Evolutionary conservation across 1,140 invertebrate genomes (phyloP), one percentile per base, ranked within the genome.

Genomic region (Tribolium castaneum): DNA sequence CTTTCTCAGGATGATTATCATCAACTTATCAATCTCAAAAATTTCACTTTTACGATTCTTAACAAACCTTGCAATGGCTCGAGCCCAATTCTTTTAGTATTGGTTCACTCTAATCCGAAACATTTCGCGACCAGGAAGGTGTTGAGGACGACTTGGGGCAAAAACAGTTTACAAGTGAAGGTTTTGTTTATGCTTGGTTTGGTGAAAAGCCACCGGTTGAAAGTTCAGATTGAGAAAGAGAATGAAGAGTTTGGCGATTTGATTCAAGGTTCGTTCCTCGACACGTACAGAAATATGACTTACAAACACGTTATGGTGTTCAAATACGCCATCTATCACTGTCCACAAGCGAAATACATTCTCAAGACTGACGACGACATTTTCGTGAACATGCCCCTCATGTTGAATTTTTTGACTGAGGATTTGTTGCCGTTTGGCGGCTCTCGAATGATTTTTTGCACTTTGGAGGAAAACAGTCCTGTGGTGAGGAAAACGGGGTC

Each of bases 231-330:
- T 1, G 82, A 89, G 9, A 81, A 88, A 50, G 95, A 97, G 85
- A 90, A 90, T 81, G 82, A 83, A 2, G 81, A 80, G 0, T 90
- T 92, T 82, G 87, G 88, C 13, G 96, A 97, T 84, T 89, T 97
- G 72, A 90, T 96, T 19, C 93, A 95, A 70, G 94, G 94, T 19
- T 92, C 90, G 80, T 96, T 96, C 85, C 74, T 89, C 6, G 95
- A 97, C 87, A 89, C 89, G 34, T 97, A 97, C 84, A 90, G 92
- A 78, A 97, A 97, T 87, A 90, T 97, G 86, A 96, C 95, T 1
- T 95, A 95, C 83, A 97, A 97, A 86, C 94, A 96, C 86, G 91
- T 94, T 3, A 94, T 95, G 91, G 92, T 90, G 0, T 89, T 97
- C 10, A 94, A 95, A 85, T 97, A 94, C 92, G 90, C 92, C 50